Evolutionary conservation across 92 coral and sea anemone species (phyloP).

Genomic region (Nematostella vectensis): DNA sequence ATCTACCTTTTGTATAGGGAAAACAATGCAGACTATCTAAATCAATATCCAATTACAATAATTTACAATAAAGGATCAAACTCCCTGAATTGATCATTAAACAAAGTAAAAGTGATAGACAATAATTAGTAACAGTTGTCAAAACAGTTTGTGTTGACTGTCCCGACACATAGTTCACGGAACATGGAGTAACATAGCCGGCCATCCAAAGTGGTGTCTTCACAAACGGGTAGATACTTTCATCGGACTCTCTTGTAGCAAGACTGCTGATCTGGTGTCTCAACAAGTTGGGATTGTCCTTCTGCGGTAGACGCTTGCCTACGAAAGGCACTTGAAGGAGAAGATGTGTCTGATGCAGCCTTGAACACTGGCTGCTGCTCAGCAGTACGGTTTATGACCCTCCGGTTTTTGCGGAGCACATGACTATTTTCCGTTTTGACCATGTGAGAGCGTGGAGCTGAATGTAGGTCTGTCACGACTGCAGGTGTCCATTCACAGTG

Average conservation of each 20-base stretch:
- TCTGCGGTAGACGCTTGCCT: not conserved
- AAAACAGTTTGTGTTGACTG: too few relatives aligned
- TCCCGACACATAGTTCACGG: too few relatives aligned
- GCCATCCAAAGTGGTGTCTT: not conserved
- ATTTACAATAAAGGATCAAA: too few relatives aligned
- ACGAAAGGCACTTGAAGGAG: not conserved
- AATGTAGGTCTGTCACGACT: constrained; percentile 14
- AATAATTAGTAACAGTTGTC: too few relatives aligned
- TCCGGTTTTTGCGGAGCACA: constrained; percentile 16
- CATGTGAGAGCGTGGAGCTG: constrained; percentile 26
- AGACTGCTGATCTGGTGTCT: not conserved
- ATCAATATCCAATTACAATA: too few relatives aligned
- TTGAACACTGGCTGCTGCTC: constrained; percentile 10
- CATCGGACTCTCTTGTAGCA: not conserved
- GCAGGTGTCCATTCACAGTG: constrained; percentile 27
- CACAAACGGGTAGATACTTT: not conserved
- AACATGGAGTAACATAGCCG: too few relatives aligned
- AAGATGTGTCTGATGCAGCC: not conserved
- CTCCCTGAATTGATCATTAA: too few relatives aligned
- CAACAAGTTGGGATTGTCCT: not conserved
- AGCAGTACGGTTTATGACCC: constrained; percentile 14
- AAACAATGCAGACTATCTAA: too few relatives aligned
- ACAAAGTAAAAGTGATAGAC: too few relatives aligned
- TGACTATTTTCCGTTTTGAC: constrained; percentile 22
- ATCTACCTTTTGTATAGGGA: too few relatives aligned